Percentiles rank a stretch among this genome's conserved stretches.
These are phyloP conservation scores for Beris morrisii DNA, from an alignment of 2,888 invertebrate species.

Conservation along the genomic window DNA sequence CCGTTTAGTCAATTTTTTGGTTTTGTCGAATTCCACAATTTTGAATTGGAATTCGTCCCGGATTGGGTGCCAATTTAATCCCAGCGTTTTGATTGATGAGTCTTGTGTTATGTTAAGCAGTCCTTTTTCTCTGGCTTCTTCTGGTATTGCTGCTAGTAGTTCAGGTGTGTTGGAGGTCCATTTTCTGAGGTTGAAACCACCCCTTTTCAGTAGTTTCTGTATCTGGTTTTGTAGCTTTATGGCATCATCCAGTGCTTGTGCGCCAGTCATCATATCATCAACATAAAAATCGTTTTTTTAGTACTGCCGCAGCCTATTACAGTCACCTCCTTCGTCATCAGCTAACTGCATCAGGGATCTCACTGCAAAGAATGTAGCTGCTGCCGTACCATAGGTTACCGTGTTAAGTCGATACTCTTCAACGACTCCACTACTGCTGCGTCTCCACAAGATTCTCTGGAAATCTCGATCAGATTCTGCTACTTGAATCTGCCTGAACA, in stretches of 20 bases:
- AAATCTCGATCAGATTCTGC: constrained; percentile 5
- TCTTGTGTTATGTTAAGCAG: neutral
- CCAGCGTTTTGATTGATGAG: constrained; percentile 11
- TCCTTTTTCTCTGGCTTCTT: constrained; percentile 14
- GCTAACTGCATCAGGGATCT: neutral
- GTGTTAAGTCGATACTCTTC: constrained; percentile 15
- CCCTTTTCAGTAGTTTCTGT: constrained; percentile 20
- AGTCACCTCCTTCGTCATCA: neutral
- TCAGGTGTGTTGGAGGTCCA: constrained; percentile 35
- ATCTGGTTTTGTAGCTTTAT: constrained; percentile 34
- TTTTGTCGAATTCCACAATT: neutral
- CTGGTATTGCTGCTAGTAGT: constrained; percentile 26
- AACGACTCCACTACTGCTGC: neutral
- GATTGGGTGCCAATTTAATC: constrained; percentile 12
- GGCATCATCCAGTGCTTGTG: constrained; percentile 34
- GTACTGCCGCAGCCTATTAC: neutral
- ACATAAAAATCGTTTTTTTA: constrained; percentile 38
- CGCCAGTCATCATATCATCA: constrained; percentile 40
- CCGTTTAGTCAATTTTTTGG: constrained; percentile 4
- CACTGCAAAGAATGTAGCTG: constrained; percentile 14
- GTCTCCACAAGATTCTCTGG: constrained; percentile 24
- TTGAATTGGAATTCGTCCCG: constrained; percentile 10
- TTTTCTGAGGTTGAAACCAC: constrained; percentile 37
- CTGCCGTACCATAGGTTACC: constrained; percentile 19
- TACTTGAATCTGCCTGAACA: constrained; percentile 22